Conservation (phyloP, 2,113 vertebrate genomes). For the Myotis lucifugus region DNA sequence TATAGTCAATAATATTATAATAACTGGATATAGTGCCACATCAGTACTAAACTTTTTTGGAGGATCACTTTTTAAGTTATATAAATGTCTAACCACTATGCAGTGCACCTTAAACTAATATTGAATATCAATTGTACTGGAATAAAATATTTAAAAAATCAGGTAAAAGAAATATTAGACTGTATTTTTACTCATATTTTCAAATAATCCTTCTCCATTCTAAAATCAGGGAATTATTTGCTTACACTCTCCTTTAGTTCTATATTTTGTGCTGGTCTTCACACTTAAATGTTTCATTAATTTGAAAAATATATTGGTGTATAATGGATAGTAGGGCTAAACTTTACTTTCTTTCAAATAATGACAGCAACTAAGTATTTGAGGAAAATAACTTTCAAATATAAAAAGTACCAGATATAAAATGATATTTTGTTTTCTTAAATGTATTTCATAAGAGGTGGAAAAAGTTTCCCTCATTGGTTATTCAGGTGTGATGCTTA, state of each 20-base stretch:
- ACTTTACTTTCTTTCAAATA: neutral
- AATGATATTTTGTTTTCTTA: slow-evolving; percentile 51
- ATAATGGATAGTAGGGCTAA: neutral
- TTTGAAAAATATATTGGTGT: slow-evolving; percentile 13
- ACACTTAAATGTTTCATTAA: slow-evolving; percentile 32
- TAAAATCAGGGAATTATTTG: slow-evolving; percentile 13
- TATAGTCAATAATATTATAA: neutral
- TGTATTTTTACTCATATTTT: neutral
- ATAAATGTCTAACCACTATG: neutral
- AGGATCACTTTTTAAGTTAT: neutral
- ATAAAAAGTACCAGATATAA: slow-evolving; percentile 6
- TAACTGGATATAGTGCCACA: neutral
- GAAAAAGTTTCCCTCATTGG: neutral
- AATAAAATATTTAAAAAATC: neutral
- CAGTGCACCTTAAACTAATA: neutral
- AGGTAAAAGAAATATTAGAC: neutral
- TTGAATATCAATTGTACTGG: neutral
- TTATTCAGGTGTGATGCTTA: slow-evolving; percentile 38
- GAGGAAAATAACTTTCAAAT: slow-evolving; percentile 40
- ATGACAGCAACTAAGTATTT: slow-evolving; percentile 7
- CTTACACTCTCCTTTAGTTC: neutral
- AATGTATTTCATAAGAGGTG: neutral
- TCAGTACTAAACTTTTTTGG: neutral
- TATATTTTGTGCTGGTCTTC: neutral
- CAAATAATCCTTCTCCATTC: neutral